Conservation (phyloP, 2,888 invertebrate genomes). For the Drosophila birchii region DNA sequence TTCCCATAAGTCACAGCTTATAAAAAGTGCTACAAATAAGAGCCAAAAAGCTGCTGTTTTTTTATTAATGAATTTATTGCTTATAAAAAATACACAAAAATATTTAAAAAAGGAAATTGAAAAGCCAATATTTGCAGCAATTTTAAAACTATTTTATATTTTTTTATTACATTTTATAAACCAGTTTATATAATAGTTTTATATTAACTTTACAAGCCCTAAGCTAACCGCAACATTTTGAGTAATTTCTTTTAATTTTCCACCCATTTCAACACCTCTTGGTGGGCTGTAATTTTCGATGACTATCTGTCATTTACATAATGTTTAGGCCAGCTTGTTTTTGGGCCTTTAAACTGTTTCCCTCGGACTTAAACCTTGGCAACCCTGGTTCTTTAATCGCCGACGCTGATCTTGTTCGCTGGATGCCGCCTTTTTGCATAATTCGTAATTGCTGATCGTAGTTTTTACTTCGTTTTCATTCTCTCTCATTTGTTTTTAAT, state of each 20-base stretch:
- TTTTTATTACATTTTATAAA: neutral
- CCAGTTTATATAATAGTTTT: neutral
- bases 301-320: constrained; percentile 30
- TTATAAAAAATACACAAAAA: neutral
- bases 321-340: constrained; percentile 12
- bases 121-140: neutral
- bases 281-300: constrained; percentile 16
- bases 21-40: neutral
- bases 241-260: constrained; percentile 10
- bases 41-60: neutral
- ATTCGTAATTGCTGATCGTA: constrained; percentile 49
- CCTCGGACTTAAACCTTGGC: neutral
- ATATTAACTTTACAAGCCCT: neutral
- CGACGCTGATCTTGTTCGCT: constrained; percentile 69
- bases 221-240: too few species aligned
- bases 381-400: constrained; percentile 61
- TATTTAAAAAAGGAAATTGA: neutral
- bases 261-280: constrained; percentile 22
- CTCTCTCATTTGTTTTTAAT: constrained; percentile 55
- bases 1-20: neutral
- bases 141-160: neutral
- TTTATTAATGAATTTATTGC: neutral
- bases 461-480: constrained; percentile 5
- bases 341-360: neutral
- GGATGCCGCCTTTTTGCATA: constrained; percentile 67